These are phyloP conservation scores for Eulacestoma nigropectus DNA, from an alignment of 2,113 vertebrate species.

Conservation along the genomic window DNA sequence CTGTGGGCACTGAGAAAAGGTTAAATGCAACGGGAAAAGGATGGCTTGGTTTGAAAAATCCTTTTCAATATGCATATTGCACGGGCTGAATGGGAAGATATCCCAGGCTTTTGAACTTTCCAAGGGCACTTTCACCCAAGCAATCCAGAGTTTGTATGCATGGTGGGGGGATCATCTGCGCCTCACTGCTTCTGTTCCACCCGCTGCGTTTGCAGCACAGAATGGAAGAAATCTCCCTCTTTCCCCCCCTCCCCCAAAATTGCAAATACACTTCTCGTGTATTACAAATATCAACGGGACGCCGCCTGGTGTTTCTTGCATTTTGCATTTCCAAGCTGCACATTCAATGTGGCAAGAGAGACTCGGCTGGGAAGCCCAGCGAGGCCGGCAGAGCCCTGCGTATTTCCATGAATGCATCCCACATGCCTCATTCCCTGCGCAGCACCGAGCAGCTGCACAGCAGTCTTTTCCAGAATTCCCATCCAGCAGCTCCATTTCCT, in stretches of 20 bases:
- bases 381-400: neutral
- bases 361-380: neutral
- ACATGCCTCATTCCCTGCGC: neutral
- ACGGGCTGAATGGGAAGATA: constrained; percentile 18
- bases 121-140: constrained; percentile 17
- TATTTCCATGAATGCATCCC: constrained; percentile 10
- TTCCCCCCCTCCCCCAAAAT: accelerated
- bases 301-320: neutral
- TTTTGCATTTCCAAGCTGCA: neutral
- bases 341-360: neutral
- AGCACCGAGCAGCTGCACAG: constrained; percentile 34
- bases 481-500: constrained; percentile 38
- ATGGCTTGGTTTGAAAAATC: neutral
- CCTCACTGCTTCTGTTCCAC: constrained; percentile 39
- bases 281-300: neutral
- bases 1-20: neutral
- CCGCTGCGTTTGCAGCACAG: neutral
- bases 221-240: neutral
- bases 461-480: neutral
- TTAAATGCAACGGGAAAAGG: neutral
- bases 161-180: constrained; percentile 30
- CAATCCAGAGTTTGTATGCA: neutral
- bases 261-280: neutral
- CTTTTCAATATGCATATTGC: constrained; percentile 27
- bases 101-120: constrained; percentile 24